These are phyloP conservation scores for Drosophila sp. DNA, from an alignment of 1,140 invertebrate genomes.

Conservation along the genomic window DNA sequence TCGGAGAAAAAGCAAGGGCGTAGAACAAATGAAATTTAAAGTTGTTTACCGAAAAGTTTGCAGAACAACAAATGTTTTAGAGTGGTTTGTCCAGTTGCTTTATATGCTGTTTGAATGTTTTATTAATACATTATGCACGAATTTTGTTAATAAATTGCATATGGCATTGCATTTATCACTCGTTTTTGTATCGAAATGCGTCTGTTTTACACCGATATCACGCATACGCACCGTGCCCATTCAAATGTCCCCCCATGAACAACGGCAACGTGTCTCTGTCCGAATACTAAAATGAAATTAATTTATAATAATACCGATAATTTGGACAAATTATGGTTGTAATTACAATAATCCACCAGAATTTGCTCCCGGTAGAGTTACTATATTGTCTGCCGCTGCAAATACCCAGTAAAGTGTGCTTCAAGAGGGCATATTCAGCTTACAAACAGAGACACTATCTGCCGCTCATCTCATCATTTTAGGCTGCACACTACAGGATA, in stretches of 20 bases:
- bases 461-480: no score
- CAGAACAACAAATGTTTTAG: slow-evolving; percentile 11
- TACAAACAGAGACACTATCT: background rate
- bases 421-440: background rate
- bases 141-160: slow-evolving; percentile 66
- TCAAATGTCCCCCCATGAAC: slow-evolving; percentile 20
- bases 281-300: slow-evolving; percentile 39
- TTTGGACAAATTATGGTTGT: slow-evolving; percentile 77
- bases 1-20: background rate
- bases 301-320: slow-evolving; percentile 78
- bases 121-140: slow-evolving; percentile 58
- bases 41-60: slow-evolving; percentile 22
- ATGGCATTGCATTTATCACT: slow-evolving; percentile 60
- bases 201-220: slow-evolving; percentile 58
- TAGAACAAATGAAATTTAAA: slow-evolving; percentile 19
- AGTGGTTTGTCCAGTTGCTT: background rate
- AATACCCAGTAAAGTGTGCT: slow-evolving; percentile 2
- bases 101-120: slow-evolving; percentile 40
- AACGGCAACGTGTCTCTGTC: slow-evolving; percentile 10
- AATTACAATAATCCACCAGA: slow-evolving; percentile 53
- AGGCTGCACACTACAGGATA: slow-evolving; percentile 10
- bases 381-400: background rate
- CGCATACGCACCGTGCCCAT: slow-evolving; percentile 64
- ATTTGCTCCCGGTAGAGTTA: slow-evolving; percentile 10
- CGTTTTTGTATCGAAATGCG: slow-evolving; percentile 20